phyloP scores from a whole-genome alignment of 2,113 vertebrate genomes.

The Sigmodon hispidus region DNA sequence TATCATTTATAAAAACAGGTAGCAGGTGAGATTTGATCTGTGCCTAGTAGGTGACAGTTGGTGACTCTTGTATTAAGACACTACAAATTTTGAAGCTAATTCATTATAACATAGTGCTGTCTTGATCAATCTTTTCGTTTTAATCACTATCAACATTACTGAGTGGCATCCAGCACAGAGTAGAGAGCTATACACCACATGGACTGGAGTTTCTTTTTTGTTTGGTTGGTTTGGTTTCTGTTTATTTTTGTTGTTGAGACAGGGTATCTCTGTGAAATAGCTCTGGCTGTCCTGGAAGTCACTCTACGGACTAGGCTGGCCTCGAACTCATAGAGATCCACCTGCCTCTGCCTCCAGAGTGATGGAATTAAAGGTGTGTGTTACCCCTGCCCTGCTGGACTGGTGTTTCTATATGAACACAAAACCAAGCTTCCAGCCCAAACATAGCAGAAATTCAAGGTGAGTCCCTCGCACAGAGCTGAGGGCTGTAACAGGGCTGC shows the following conservation, averaged over 20 bases:
- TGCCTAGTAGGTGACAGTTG: not conserved
- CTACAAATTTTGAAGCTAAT: not conserved
- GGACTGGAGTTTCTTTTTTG: not conserved
- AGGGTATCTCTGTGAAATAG: too few species aligned
- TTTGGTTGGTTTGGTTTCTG: too few species aligned
- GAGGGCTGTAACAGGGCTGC: not conserved
- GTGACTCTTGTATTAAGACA: not conserved
- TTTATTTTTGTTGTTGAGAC: too few species aligned
- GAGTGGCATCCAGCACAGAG: not conserved
- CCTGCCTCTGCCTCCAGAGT: too few species aligned
- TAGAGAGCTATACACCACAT: not conserved
- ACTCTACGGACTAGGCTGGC: too few species aligned
- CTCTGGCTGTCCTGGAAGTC: too few species aligned
- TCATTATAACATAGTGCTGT: not conserved
- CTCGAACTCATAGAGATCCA: too few species aligned
- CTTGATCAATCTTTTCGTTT: not conserved
- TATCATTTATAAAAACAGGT: not conserved
- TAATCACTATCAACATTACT: not conserved
- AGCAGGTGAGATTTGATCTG: not conserved
- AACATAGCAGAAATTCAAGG: not conserved
- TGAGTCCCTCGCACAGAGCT: not conserved
- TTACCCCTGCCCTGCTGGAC: not conserved
- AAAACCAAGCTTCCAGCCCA: not conserved
- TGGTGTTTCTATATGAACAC: not conserved
- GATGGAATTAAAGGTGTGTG: too few species aligned